A percentile compares a stretch with the other conserved stretches of the same genome.
Evolutionary conservation across 2,113 vertebrate species (phyloP).

Genomic region (Tachycineta bicolor): DNA sequence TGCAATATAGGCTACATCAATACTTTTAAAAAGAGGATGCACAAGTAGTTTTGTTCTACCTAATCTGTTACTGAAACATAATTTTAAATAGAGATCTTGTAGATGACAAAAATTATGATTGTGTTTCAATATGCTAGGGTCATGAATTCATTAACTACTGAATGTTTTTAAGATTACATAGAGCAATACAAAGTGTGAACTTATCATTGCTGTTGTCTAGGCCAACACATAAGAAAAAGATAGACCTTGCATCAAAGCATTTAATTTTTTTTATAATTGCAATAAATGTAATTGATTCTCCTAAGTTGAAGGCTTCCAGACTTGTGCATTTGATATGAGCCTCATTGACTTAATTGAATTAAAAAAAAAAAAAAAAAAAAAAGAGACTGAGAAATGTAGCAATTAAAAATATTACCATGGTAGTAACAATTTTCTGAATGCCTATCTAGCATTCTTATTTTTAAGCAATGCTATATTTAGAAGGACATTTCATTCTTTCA

Average conservation of each 20-base stretch:
- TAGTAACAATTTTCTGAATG: constrained; percentile 19
- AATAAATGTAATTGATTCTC: background rate
- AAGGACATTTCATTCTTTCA: constrained; percentile 34
- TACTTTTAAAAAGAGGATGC: background rate
- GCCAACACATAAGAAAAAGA: background rate
- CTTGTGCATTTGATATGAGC: background rate
- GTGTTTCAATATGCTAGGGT: background rate
- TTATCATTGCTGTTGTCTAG: background rate
- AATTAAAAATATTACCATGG: background rate
- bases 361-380: background rate
- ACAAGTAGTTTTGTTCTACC: background rate
- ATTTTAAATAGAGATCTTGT: background rate
- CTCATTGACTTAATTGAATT: background rate
- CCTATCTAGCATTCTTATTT: constrained; percentile 8
- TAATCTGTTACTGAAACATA: background rate
- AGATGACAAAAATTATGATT: background rate
- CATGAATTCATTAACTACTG: background rate
- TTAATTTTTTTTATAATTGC: background rate
- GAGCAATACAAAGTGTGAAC: background rate
- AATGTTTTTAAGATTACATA: background rate
- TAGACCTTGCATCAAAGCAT: background rate
- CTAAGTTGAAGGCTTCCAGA: background rate
- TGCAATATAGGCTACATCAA: background rate
- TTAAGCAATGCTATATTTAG: constrained; percentile 33
- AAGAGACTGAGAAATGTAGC: background rate